Base-by-base conservation (phyloP, 64 coral and sea anemone species). In the Anthopleura sola region DNA sequence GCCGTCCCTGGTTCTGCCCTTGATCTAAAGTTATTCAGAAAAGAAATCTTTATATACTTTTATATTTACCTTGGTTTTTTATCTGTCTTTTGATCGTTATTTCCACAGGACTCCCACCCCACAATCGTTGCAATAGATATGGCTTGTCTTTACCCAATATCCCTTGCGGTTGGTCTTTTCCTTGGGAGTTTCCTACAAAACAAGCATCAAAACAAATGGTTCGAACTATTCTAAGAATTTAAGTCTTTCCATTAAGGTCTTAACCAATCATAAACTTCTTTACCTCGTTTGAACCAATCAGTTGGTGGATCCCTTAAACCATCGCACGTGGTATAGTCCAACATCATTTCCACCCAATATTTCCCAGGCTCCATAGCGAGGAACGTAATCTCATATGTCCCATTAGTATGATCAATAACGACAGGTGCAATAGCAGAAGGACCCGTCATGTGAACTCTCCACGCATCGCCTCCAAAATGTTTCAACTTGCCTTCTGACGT, bases 281-380 rank as follows among this genome's bases (percentile, higher is more conserved):
- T 90, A 90, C 88, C 88, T 90, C 74, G 82, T 46, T 75, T 56
- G 36, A 91, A 91, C 89, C 89, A 91, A 44, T 91, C 84, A 10
- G 24, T 5, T 1, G 75, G 89, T 0, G 89, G 84, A 33, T 91
- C 75, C 37, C 77, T 91, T 6, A 86, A 38, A 40, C 89, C 89
- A 78, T 91, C 89, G 75, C 89, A 91, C 3, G 47, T n/a, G 4
- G 84, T 78, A 86, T 91, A 86, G 46, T 86, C 83, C 20, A 91
- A 80, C 71, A 91, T 60, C 17, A 86, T 71, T 49, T 91, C 38
- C 26, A 46, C 75, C 18, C 17, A 75, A 38, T 91, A 91, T 86
- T 86, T 82, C 58, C 90, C 90, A 68, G 90, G 75, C 18, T 78
- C 90, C 84, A 87, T 87, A 60, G 84, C 74, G 16, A 91, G 37